These are phyloP conservation scores for Polydrusus cervinus DNA, from an alignment of 2,888 invertebrate species.

Conservation along the genomic window DNA sequence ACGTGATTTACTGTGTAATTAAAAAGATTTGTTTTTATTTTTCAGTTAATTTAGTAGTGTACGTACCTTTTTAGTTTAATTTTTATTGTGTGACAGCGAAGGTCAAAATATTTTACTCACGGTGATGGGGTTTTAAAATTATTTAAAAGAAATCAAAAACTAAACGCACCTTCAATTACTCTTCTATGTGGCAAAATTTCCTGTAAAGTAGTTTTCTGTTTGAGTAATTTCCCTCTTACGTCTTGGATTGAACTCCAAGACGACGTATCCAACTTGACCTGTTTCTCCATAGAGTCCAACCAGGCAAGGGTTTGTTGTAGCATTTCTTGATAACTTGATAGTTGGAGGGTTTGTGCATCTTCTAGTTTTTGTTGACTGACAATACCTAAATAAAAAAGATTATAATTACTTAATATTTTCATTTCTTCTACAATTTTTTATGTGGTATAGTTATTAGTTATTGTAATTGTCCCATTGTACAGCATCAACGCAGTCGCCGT, in stretches of 20 bases:
- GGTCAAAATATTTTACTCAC: too few relatives aligned
- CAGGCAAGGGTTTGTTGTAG: conserved; percentile 88
- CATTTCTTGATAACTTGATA: conserved; percentile 90
- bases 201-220: conserved; percentile 90
- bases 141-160: too few relatives aligned
- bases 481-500: not conserved
- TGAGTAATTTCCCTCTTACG: conserved; percentile 86
- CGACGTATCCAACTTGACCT: conserved; percentile 81
- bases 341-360: conserved; percentile 87
- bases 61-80: too few relatives aligned
- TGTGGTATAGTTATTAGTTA: too few relatives aligned
- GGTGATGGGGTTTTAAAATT: too few relatives aligned
- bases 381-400: conserved; percentile 70
- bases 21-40: too few relatives aligned
- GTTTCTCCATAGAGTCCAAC: conserved; percentile 89
- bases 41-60: too few relatives aligned
- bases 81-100: too few relatives aligned
- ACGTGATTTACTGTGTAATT: too few relatives aligned
- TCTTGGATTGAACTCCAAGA: conserved; percentile 88
- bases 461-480: too few relatives aligned
- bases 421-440: too few relatives aligned
- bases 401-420: conserved; percentile 13
- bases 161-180: conserved; percentile 81
- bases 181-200: conserved; percentile 93
- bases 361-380: conserved; percentile 88